Evolutionary conservation across 2,888 invertebrate genomes (phyloP).

Genomic region (Subacronicta megacephala): DNA sequence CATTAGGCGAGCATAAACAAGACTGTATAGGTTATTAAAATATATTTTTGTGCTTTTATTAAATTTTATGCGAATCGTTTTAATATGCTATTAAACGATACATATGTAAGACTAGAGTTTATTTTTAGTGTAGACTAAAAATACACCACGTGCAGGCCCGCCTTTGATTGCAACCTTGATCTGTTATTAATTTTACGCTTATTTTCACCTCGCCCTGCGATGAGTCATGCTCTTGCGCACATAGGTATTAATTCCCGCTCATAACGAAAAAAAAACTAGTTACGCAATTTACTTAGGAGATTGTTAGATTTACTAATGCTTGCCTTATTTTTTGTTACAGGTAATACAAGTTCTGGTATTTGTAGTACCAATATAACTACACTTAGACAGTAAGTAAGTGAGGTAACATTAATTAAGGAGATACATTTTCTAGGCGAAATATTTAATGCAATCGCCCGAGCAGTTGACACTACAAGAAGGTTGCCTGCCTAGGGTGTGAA

Average conservation of each 20-base stretch:
- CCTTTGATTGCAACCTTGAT: constrained; percentile 77
- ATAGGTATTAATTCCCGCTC: constrained; percentile 51
- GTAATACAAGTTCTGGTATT: constrained; percentile 46
- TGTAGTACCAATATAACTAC: constrained; percentile 12
- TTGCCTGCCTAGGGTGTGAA: too few relatives aligned
- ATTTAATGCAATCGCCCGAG: too few relatives aligned
- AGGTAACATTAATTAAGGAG: constrained; percentile 3
- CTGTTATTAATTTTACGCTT: constrained; percentile 81
- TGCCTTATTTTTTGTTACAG: constrained; percentile 54
- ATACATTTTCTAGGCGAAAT: too few relatives aligned
- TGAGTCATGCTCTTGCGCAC: constrained; percentile 65
- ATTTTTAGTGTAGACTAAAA: constrained; percentile 65
- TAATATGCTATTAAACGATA: constrained; percentile 45
- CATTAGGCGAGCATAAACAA: constrained; percentile 2
- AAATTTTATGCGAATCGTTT: constrained; percentile 13
- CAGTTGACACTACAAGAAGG: neutral
- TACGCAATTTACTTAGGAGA: constrained; percentile 31
- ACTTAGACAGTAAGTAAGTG: constrained; percentile 14
- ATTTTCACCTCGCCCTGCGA: constrained; percentile 74
- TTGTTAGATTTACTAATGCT: constrained; percentile 32
- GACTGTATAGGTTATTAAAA: constrained; percentile 8
- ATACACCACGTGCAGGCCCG: constrained; percentile 59
- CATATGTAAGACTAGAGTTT: constrained; percentile 56
- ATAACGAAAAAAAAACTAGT: constrained; percentile 44
- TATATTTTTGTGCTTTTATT: neutral